Base-by-base conservation (phyloP, 2,888 invertebrate genomes). In the Caenorhabditis virilis region DNA sequence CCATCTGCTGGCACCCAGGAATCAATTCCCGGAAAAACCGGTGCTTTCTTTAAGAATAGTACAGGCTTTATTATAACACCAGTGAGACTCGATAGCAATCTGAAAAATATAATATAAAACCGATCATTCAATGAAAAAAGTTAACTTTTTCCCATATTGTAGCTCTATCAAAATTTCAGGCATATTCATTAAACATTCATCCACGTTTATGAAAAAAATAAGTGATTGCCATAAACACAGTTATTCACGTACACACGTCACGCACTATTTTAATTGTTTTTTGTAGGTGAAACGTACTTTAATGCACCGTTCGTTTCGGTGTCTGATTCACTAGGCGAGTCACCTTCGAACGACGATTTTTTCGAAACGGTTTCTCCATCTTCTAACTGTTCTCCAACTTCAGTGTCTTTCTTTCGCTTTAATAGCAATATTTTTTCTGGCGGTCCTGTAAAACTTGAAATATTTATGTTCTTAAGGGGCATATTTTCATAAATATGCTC, bases 1-100 rank as follows among this genome's bases (percentile, higher is more conserved):
- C 56, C 38, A 18, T 69, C 62, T 2, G 42, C 41, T 0, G 72
- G 72, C 20, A 56, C 72, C 72, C 72, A 72, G 13, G 47, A 38
- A 42, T 66, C 66, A 15, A 27, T 35, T 9, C 60, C 66, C 6
- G 26, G 25, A 35, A 27, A 63, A 15, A 38, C 16, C 2, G 50
- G 42, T 2, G 38, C 11, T 3, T 48, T 13, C 42, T 49, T 48
- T 0, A 50, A 36, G 6, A 47, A 23, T 30, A 47, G 47, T 11
- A 47, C 9, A 18, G 63, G 63, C 25, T 54, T 57, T 35, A 57
- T 63, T 26, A 65, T 51, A 9, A 59, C 55, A 25, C 22, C 51
- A 1, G 64, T 58, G 6, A 64, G 54, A 7, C 47, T 56, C 1
- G 59, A 56, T 5, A 65, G 55, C 36, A 65, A 65, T 47, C 65